Evolutionary conservation across 2,888 invertebrate genomes (phyloP), one percentile per base, ranked within the genome.

Genomic region (Cryptops parisi): DNA sequence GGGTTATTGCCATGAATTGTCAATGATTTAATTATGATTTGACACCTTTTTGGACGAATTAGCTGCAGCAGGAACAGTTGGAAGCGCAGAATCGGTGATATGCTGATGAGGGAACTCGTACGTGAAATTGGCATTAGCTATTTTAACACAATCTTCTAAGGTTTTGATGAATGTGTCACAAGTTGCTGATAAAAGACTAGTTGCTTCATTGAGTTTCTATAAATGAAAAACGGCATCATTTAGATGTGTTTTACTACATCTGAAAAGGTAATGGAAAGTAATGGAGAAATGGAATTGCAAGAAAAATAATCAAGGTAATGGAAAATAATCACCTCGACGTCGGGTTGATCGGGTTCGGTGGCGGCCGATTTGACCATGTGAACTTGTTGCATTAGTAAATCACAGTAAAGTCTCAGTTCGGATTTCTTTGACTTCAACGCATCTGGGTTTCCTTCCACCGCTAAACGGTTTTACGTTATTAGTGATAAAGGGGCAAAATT

Each of bases 151-250:
- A 60, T 84, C 84, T 69, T 86, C 85, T 61, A 86, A 72, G 22
- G 84, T 83, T 65, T 79, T 76, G 59, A 85, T 84, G 67, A 86
- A 85, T 27, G 84, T 84, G 70, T 86, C 85, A 74, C 85, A 86
- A 50, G 85, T 86, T 41, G 81, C 81, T 56, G 79, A 78, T 38
- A 86, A 69, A 58, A 84, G 72, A 64, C 78, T 78, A 9, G 84
- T 80, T 2, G 80, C 80, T 68, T 84, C 84, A 63, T 79, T 76
- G 64, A 82, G 74, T 74, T 77, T 78, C 80, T n/a, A n/a, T n/a
- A n/a, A n/a, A n/a, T n/a, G n/a, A n/a, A n/a, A n/a, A n/a, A n/a
- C n/a, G n/a, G n/a, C n/a, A n/a, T n/a, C n/a, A n/a, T n/a, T 81
- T 71, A 44, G 24, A 46, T 44, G 21, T 19, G 23, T 15, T 19